Conservation (phyloP, 2,888 invertebrate species). For the Nasonovia ribisnigri region DNA sequence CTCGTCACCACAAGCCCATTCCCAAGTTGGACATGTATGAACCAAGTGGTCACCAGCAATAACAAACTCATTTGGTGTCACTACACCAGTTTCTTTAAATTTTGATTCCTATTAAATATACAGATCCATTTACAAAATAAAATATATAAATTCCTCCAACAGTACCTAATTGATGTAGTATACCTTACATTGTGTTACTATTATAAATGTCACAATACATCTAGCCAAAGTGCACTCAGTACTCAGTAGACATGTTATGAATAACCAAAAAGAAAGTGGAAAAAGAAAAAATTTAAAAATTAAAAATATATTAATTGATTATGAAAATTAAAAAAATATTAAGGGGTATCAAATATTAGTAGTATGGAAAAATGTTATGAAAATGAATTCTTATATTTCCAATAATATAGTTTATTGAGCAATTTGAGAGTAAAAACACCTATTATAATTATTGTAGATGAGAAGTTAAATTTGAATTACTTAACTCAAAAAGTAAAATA, state of each 20-base stretch:
- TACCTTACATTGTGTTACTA: not conserved
- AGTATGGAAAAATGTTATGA: no score
- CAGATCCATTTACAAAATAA: not conserved
- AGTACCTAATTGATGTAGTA: not conserved
- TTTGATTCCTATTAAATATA: conserved; percentile 84
- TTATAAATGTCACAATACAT: not conserved
- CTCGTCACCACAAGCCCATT: conserved; percentile 95
- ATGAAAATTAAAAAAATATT: no score
- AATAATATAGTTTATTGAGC: no score
- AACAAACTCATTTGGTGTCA: conserved; percentile 99
- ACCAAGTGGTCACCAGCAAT: conserved; percentile 98
- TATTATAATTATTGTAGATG: no score
- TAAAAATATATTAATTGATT: no score
- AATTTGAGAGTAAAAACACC: no score
- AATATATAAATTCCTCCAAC: not conserved
- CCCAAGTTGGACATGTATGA: conserved; percentile 99
- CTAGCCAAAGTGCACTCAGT: not conserved
- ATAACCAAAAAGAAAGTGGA: no score
- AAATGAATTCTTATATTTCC: no score
- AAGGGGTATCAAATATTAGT: no score
- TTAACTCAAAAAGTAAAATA: no score
- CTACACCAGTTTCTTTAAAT: conserved; percentile 95
- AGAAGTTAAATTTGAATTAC: no score
- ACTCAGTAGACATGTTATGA: not conserved
- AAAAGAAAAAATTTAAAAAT: no score